Evolutionary conservation across 2,797 vertebrate genomes (phyloP), one percentile per base, ranked within the genome.

Genomic region (Pterois miles): DNA sequence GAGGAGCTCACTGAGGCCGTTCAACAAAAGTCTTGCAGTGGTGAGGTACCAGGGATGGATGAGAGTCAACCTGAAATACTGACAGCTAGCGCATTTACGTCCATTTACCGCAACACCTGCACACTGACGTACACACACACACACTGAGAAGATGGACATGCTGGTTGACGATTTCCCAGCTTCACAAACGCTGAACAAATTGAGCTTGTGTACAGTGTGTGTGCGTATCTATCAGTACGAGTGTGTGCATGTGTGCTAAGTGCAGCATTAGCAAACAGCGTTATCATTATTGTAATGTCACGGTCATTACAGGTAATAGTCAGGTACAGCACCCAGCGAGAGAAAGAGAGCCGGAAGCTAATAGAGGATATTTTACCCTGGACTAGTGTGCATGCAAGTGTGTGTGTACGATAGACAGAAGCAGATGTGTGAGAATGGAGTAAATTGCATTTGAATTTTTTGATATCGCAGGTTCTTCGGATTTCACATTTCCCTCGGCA

Each of bases 281-380:
- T 93, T 92, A 91, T 93, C 90, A 93, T 95, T 95, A 93, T 95
- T 93, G 86, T 94, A 95, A 94, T 95, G 94, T 93, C 94, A 94
- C 72, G 83, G 88, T 94, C 92, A 94, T 94, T 94, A 90, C 90
- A 89, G 90, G 90, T 94, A 94, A 94, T 94, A 92, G 89, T 88
- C 90, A 88, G 91, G 91, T 94, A 90, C 89, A 90, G 86, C 88
- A 90, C 81, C 87, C 86, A 80, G 88, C 80, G 86, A 89, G 84
- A 88, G 86, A 87, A 84, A 86, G 86, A 84, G 85, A 90, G 83
- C 89, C 87, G 86, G 71, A 84, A 81, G 82, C 86, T 94, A 92
- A 93, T 92, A 90, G 89, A 89, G 76, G 83, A 88, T 91, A 75
- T 82, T 91, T 88, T 90, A 86, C 80, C 82, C 66, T 9, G 43